Evolutionary conservation across 2,113 vertebrate species (phyloP), one percentile per base, ranked within the genome.

Genomic region (Boleophthalmus pectinirostris): DNA sequence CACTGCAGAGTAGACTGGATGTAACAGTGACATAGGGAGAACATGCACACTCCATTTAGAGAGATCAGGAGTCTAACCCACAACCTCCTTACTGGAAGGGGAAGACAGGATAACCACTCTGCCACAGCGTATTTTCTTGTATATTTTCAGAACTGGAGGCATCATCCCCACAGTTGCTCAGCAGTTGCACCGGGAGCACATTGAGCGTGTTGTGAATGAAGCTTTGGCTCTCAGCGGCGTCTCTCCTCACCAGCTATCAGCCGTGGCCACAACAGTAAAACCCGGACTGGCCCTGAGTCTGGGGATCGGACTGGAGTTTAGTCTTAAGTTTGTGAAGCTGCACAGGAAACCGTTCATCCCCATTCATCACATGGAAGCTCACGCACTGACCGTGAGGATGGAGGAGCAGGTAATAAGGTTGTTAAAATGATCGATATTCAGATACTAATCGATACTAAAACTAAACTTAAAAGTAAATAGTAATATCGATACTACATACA

Each of bases 281-380:
- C 98, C 97, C 0, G 98, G 97, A 14, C 89, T 99, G 0, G 95
- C 93, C 0, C 89, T 97, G 46, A 96, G 98, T 80, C 80, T 99
- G 10, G 93, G 81, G 0, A 82, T 97, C 2, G 98, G 97, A 2
- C 89, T 99, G 29, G 78, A 91, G 12, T 97, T 96, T 91, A 98
- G 95, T 75, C 65, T 70, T 69, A 80, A 72, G 73, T 83, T 99
- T 67, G 95, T 96, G 43, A 84, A 72, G 24, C 85, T 57, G 49
- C 87, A 95, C 70, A 75, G 92, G 77, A 97, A 93, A 79, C 95
- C 93, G 0, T 99, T 99, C 85, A 98, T 99, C 70, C 98, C 98
- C 57, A 94, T 99, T 66, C 98, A 99, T 74, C 98, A 99, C 84
- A 99, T 99, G 98, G 98, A 99, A 70, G 98, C 98, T 9, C 98